A percentile compares a stretch with the other conserved stretches of the same genome.
These are phyloP conservation scores for Plagodis pulveraria DNA, from an alignment of 2,888 invertebrate genomes.

Conservation along the genomic window DNA sequence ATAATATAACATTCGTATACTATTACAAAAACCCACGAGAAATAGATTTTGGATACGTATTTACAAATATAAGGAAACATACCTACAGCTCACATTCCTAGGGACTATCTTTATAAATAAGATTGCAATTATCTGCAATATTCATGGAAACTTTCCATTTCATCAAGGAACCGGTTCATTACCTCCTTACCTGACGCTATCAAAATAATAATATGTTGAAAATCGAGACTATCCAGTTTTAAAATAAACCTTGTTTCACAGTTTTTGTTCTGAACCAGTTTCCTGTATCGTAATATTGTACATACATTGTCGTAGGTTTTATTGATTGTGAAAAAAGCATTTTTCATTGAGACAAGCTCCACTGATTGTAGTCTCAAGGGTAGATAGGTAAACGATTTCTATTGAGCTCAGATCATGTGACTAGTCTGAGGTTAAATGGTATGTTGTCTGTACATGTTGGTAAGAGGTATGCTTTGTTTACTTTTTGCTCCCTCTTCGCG, in stretches of 20 bases:
- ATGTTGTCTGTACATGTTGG: conserved; percentile 18
- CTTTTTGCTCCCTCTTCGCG: conserved; percentile 11
- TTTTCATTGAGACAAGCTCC: conserved; percentile 38
- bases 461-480: conserved; percentile 21
- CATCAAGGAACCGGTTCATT: conserved; percentile 7
- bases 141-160: conserved; percentile 17
- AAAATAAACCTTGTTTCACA: conserved; percentile 1
- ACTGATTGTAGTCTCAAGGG: conserved; percentile 47
- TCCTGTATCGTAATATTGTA: conserved; percentile 1
- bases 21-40: too few relatives aligned
- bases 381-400: conserved; percentile 52
- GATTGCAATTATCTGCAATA: not conserved
- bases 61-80: too few relatives aligned
- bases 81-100: not conserved
- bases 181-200: conserved; percentile 11
- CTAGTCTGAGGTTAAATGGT: conserved; percentile 32
- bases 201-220: conserved; percentile 1
- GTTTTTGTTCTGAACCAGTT: conserved; percentile 7
- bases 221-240: conserved; percentile 12
- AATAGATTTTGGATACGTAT: too few relatives aligned
- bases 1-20: too few relatives aligned
- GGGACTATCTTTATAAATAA: not conserved
- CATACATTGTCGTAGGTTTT: not conserved
- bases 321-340: conserved; percentile 9
- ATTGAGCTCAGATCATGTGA: conserved; percentile 46